Base-by-base conservation (phyloP, 2,113 vertebrate genomes). In the Donacobius atricapilla region DNA sequence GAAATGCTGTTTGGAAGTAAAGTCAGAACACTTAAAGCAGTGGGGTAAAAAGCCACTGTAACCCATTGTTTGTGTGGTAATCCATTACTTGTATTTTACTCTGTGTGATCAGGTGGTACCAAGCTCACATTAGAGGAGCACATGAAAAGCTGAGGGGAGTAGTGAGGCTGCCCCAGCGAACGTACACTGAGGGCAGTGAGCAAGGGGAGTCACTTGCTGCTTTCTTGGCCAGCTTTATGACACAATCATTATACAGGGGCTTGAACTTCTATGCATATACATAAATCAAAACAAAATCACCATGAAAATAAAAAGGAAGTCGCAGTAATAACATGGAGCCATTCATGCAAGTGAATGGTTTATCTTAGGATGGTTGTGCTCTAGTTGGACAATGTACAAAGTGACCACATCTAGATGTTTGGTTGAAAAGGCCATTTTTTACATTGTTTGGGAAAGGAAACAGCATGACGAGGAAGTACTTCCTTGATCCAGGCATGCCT, bases 391-490 rank as follows among this genome's bases (percentile, higher is more conserved):
- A 98, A 97, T 96, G 96, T 95, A 63, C 95, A 96, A 93, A 98
- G 96, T 92, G 93, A 94, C 94, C 95, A 94, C 77, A 83, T 93
- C 95, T 93, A 94, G 87, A 97, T 69, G 90, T 87, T 97, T 90
- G 88, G 73, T 58, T 96, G 93, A 96, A 97, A 96, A 92, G 92
- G 30, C 94, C 94, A 96, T 97, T 97, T 94, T 97, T 97, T 96
- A 97, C 93, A 97, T 98, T 98, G 97, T 98, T 98, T 96, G 95
- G 95, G 93, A 98, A 98, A 98, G 98, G 98, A 98, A 98, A 97
- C 96, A 94, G 94, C 92, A 92, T 96, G 97, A 93, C 69, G 94
- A 97, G 96, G 97, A 98, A 97, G 97, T 94, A 98, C 97, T 98
- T 98, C 97, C 98, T 97, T 95, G 87, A 97, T 91, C 94, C 96